These are phyloP conservation scores for Myathropa florea DNA, from an alignment of 2,888 invertebrate species.

Conservation along the genomic window DNA sequence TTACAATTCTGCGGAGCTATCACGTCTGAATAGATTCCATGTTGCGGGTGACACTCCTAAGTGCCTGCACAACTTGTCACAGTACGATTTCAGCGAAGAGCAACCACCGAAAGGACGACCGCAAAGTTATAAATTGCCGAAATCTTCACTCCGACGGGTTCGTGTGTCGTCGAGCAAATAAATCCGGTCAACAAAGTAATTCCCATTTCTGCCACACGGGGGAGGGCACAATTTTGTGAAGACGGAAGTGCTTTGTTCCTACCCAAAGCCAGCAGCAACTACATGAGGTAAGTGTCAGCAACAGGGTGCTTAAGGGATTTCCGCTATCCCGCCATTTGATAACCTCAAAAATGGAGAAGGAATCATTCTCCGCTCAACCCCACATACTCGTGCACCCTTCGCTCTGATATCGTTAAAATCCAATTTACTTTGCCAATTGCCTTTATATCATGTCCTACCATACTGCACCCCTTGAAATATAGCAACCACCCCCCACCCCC, in stretches of 20 bases:
- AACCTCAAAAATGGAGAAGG: slow-evolving; percentile 22
- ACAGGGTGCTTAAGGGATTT: slow-evolving; percentile 59
- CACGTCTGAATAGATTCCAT: slow-evolving; percentile 24
- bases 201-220: not conserved
- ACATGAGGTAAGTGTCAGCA: slow-evolving; percentile 62
- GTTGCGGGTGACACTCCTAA: slow-evolving; percentile 35
- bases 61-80: slow-evolving; percentile 37
- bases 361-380: not conserved
- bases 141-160: not conserved
- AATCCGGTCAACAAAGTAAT: slow-evolving; percentile 31
- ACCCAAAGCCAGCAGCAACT: slow-evolving; percentile 23
- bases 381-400: not conserved
- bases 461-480: slow-evolving; percentile 35
- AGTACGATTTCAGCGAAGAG: not conserved
- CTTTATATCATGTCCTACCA: slow-evolving; percentile 63
- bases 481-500: slow-evolving; percentile 44
- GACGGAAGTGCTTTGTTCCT: slow-evolving; percentile 5
- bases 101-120: not conserved
- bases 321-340: slow-evolving; percentile 26
- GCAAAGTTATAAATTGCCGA: not conserved
- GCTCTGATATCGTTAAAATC: slow-evolving; percentile 67
- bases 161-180: not conserved
- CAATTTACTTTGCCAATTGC: slow-evolving; percentile 70
- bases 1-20: not conserved
- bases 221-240: slow-evolving; percentile 2